Percentiles rank a stretch among this genome's conserved stretches.
These are phyloP conservation scores for Ariopsis seemanni DNA, from an alignment of 2,113 vertebrate species.

Conservation along the genomic window DNA sequence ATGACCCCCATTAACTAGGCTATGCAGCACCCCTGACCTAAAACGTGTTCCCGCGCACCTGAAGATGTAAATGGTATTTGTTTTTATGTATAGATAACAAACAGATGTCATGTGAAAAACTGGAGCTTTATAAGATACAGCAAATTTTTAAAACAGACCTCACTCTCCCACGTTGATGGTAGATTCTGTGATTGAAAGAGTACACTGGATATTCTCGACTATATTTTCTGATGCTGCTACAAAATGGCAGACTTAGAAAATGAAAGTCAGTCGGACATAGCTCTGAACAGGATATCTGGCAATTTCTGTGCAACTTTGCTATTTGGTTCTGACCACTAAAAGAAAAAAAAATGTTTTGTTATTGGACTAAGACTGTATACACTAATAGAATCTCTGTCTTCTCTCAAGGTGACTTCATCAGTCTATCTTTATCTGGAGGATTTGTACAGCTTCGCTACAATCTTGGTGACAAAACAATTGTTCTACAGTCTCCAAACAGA, in stretches of 20 bases:
- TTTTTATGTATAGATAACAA: neutral
- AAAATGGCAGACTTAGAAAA: neutral
- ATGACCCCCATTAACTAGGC: no score
- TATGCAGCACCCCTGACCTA: no score
- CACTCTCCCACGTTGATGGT: neutral
- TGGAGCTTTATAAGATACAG: no score
- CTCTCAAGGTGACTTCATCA: constrained; percentile 84
- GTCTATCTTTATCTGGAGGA: constrained; percentile 76
- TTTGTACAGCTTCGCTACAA: constrained; percentile 81
- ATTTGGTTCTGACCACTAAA: neutral
- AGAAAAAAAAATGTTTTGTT: neutral
- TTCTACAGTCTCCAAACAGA: constrained; percentile 67
- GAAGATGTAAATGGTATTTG: neutral
- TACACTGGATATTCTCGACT: neutral
- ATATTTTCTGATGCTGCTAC: neutral
- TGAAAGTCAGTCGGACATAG: no score
- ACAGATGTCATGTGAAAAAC: neutral
- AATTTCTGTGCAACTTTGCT: neutral
- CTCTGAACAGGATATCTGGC: no score
- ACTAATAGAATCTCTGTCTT: constrained; percentile 6
- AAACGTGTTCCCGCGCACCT: no score
- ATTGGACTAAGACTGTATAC: neutral
- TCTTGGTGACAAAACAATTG: constrained; percentile 74
- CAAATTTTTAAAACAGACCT: neutral
- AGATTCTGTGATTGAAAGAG: neutral